Conservation (phyloP, 37 sponge, comb jelly and placozoan species). For the Ephydatia muelleri region DNA sequence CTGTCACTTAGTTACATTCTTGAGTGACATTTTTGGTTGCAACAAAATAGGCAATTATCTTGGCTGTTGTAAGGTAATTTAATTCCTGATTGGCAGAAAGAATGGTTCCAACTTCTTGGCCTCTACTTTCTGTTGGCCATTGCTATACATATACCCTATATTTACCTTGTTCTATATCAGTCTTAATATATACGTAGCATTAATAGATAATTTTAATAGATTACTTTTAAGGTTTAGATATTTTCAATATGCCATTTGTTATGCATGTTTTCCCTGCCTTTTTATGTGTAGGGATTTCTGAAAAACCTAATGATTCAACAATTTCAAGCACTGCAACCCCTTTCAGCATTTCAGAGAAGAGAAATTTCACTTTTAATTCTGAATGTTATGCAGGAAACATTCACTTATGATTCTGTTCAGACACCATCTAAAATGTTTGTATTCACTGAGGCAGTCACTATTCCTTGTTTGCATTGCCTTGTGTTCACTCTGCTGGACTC, state of each 20-base stretch:
- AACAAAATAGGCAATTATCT: too few species aligned
- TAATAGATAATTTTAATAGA: neutral
- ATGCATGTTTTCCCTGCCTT: neutral
- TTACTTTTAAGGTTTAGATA: neutral
- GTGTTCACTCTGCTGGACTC: neutral
- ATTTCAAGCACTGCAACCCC: conserved; percentile 58
- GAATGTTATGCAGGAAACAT: too few species aligned
- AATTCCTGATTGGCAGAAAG: too few species aligned
- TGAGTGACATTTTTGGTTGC: too few species aligned
- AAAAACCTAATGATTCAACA: conserved; percentile 25
- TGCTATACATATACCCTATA: neutral
- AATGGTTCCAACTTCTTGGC: too few species aligned
- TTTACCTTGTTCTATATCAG: neutral
- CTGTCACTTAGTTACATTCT: too few species aligned
- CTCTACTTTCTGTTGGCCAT: too few species aligned
- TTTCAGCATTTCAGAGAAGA: conserved; percentile 69
- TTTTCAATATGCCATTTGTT: neutral
- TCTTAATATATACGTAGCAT: neutral
- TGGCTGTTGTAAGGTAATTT: too few species aligned
- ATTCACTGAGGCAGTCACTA: neutral
- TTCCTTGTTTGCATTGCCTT: neutral
- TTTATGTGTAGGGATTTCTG: conserved; percentile 54
- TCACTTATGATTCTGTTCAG: too few species aligned
- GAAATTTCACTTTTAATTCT: conserved; percentile 55
- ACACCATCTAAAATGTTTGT: too few species aligned